A percentile compares a stretch with the other conserved stretches of the same genome.
These are phyloP conservation scores for Tetramorium bicarinatum DNA, from an alignment of 2,888 invertebrate genomes.

Conservation along the genomic window DNA sequence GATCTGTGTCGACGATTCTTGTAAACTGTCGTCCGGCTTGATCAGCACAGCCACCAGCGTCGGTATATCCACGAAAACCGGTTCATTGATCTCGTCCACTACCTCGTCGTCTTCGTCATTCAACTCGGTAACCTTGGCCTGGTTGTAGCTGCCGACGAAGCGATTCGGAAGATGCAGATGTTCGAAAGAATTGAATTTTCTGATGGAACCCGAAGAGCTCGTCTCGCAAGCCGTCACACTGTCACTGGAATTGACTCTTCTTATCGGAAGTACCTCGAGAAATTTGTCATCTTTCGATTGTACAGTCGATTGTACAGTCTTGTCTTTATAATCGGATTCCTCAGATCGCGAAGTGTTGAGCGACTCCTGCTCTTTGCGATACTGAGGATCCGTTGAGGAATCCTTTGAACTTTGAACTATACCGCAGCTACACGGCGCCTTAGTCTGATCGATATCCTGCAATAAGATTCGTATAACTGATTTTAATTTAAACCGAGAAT, in stretches of 20 bases:
- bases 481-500: constrained; percentile 18
- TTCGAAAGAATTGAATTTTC: constrained; percentile 76
- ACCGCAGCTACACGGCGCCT: constrained; percentile 71
- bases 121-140: constrained; percentile 76
- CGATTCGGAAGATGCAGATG: constrained; percentile 53
- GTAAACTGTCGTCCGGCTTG: constrained; percentile 78
- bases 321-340: background rate
- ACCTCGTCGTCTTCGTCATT: constrained; percentile 72
- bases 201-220: constrained; percentile 41
- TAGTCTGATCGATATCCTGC: constrained; percentile 69
- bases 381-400: constrained; percentile 30
- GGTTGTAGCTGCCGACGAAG: constrained; percentile 67
- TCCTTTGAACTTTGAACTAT: constrained; percentile 51
- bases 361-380: background rate
- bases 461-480: constrained; percentile 38
- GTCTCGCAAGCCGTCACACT: constrained; percentile 56
- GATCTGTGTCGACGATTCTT: constrained; percentile 74
- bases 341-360: background rate
- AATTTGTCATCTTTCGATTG: background rate
- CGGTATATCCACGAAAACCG: constrained; percentile 82
- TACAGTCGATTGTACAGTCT: background rate
- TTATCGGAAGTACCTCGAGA: constrained; percentile 35
- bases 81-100: constrained; percentile 74
- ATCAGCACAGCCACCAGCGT: constrained; percentile 82
- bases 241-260: constrained; percentile 74